These are phyloP conservation scores for Hemichromis elongatus DNA, from an alignment of 2,113 vertebrate species.

Conservation along the genomic window DNA sequence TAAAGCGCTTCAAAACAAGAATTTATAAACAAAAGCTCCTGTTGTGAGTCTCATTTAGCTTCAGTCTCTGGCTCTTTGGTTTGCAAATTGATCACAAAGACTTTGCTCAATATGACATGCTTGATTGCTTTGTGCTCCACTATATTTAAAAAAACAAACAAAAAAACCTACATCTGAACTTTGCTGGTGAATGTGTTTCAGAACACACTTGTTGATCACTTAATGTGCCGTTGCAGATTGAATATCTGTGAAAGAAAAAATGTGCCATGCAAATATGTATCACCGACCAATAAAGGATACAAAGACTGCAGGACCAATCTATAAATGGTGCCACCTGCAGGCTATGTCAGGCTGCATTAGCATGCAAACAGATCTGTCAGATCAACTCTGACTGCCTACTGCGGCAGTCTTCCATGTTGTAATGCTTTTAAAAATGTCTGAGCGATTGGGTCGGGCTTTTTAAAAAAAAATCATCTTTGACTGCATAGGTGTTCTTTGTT, in stretches of 20 bases:
- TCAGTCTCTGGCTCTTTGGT: not conserved
- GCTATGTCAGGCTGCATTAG: constrained; percentile 33
- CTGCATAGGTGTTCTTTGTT: constrained; percentile 8
- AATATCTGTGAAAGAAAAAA: not conserved
- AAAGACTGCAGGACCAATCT: constrained; percentile 31
- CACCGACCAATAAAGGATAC: not conserved
- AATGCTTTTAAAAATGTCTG: not conserved
- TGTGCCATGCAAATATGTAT: constrained; percentile 22
- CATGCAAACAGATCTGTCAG: constrained; percentile 48
- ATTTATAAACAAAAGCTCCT: not conserved
- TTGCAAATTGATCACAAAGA: not conserved
- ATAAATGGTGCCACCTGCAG: constrained; percentile 65
- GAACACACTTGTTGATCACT: constrained; percentile 19
- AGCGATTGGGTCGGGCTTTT: too few species aligned
- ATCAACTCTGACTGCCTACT: constrained; percentile 34
- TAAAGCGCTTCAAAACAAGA: not conserved
- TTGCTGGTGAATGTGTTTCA: not conserved
- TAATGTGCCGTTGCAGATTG: not conserved
- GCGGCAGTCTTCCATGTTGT: constrained; percentile 15
- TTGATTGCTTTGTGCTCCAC: not conserved
- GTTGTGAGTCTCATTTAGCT: not conserved
- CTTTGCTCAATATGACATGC: not conserved
- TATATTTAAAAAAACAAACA: too few species aligned
- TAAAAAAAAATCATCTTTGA: constrained; percentile 2
- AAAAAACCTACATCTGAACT: not conserved